Conservation (phyloP, 2,113 vertebrate genomes). For the Prietella phreatophila region DNA sequence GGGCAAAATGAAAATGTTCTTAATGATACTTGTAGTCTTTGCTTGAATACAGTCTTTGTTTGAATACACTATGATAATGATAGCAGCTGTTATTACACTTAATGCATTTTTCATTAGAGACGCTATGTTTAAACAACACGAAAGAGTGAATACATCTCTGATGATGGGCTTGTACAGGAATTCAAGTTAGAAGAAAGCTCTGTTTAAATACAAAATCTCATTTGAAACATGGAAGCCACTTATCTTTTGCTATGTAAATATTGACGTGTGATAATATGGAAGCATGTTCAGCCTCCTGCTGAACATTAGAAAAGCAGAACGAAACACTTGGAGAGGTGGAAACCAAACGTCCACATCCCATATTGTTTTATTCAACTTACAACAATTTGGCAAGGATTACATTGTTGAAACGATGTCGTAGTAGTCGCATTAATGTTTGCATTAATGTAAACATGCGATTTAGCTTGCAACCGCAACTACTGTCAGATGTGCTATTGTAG, state of each 20-base stretch:
- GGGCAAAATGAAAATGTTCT: neutral
- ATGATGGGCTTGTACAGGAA: neutral
- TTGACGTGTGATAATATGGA: neutral
- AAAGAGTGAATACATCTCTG: neutral
- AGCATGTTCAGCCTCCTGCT: neutral
- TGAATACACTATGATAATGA: neutral
- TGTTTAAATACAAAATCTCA: neutral
- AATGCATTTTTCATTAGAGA: slow-evolving; percentile 3
- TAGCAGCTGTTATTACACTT: neutral
- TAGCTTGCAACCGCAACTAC: neutral
- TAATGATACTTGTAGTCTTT: neutral
- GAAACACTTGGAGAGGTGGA: neutral
- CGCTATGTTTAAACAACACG: neutral
- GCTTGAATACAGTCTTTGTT: neutral
- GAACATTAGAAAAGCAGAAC: neutral
- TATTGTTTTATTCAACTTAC: neutral
- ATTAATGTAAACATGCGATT: neutral
- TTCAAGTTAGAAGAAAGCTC: neutral
- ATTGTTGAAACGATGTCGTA: neutral
- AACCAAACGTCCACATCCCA: neutral
- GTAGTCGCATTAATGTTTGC: neutral
- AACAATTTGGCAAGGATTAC: neutral
- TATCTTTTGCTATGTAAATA: neutral
- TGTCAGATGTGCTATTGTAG: neutral
- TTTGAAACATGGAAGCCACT: neutral